Conservation (phyloP, 1,140 invertebrate genomes). For the Glossosoma conforme region DNA sequence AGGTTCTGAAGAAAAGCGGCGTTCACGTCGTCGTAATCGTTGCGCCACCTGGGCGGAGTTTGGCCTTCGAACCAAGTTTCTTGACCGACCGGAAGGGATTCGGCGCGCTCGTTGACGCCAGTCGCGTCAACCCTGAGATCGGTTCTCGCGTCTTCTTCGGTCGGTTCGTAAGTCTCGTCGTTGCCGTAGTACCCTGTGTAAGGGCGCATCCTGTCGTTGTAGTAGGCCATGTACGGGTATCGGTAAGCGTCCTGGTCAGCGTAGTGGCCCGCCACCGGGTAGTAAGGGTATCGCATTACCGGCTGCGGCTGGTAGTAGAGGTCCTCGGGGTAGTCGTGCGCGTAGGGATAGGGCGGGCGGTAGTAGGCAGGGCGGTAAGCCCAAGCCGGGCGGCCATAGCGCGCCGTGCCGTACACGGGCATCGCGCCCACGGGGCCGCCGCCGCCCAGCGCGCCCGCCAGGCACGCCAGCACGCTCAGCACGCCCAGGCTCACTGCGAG, state of each 20-base stretch:
- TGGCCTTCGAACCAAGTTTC: slow-evolving; percentile 58
- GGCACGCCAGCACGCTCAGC: not conserved
- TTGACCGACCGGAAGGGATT: slow-evolving; percentile 55
- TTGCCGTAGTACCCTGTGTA: slow-evolving; percentile 38
- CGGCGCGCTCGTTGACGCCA: slow-evolving; percentile 34
- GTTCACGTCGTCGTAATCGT: slow-evolving; percentile 53
- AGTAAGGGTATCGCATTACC: slow-evolving; percentile 36
- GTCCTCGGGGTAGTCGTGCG: slow-evolving; percentile 51
- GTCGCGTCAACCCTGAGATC: slow-evolving; percentile 46
- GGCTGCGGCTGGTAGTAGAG: slow-evolving; percentile 46
- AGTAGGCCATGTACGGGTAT: slow-evolving; percentile 42
- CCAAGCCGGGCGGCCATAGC: slow-evolving; percentile 39
- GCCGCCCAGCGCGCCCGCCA: slow-evolving; percentile 2
- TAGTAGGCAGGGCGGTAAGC: slow-evolving; percentile 35
- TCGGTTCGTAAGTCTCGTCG: slow-evolving; percentile 28
- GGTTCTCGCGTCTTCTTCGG: slow-evolving; percentile 43
- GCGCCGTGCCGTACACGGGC: slow-evolving; percentile 47
- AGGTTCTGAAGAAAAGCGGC: slow-evolving; percentile 59
- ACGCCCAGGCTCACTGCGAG: not conserved
- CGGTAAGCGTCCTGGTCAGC: slow-evolving; percentile 45
- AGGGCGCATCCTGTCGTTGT: slow-evolving; percentile 35
- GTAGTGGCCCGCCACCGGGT: slow-evolving; percentile 34
- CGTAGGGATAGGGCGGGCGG: slow-evolving; percentile 46
- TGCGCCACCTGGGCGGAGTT: slow-evolving; percentile 38
- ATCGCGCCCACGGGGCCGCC: slow-evolving; percentile 29